Conservation (phyloP, 2,113 vertebrate species). For the Otus sunia region DNA sequence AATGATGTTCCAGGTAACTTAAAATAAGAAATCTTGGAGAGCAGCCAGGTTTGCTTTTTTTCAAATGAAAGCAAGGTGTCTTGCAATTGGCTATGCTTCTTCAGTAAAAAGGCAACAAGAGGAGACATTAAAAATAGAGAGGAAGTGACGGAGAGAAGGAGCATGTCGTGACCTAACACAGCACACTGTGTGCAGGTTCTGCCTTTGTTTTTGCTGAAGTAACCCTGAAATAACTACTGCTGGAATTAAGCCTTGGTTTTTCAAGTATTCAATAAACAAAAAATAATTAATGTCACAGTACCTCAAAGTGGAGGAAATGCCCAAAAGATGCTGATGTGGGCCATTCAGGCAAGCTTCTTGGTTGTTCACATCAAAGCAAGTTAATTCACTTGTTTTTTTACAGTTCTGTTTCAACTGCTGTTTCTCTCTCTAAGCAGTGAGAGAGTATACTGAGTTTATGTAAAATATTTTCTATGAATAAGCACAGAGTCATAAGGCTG, state of each 20-base stretch:
- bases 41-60: slow-evolving; percentile 12
- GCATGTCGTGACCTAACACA: not conserved
- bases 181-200: not conserved
- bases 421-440: not conserved
- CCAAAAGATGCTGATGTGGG: not conserved
- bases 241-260: not conserved
- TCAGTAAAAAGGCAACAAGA: not conserved
- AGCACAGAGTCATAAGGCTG: not conserved
- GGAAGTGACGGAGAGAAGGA: not conserved
- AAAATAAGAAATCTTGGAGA: slow-evolving; percentile 9
- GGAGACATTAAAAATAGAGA: not conserved
- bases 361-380: not conserved
- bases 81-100: not conserved
- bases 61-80: not conserved
- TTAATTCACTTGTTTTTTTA: not conserved
- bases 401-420: not conserved
- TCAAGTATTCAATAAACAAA: not conserved
- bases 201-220: not conserved
- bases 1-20: not conserved
- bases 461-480: slow-evolving; percentile 38
- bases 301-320: not conserved
- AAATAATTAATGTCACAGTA: not conserved
- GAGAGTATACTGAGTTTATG: not conserved
- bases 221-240: not conserved
- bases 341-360: not conserved